These are phyloP conservation scores for Motacilla alba DNA, from an alignment of 2,113 vertebrate genomes.

Conservation along the genomic window DNA sequence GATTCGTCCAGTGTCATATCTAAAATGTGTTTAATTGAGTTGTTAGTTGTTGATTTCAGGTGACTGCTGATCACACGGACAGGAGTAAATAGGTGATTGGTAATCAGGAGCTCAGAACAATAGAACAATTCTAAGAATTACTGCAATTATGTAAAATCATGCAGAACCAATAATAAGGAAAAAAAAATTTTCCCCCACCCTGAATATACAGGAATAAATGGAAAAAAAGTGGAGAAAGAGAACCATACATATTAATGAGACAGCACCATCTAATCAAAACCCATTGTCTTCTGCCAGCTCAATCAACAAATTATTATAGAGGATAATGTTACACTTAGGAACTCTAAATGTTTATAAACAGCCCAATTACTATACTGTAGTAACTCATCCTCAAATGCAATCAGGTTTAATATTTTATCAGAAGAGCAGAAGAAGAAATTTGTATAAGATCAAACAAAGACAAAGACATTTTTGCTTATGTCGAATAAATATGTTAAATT, in stretches of 20 bases:
- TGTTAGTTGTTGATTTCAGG: not conserved
- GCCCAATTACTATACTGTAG: constrained; percentile 11
- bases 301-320: constrained; percentile 62
- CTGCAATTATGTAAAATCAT: constrained; percentile 28
- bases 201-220: not conserved
- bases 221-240: constrained; percentile 28
- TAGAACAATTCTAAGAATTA: constrained; percentile 7
- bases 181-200: not conserved
- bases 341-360: constrained; percentile 66
- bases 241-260: constrained; percentile 57
- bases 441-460: not conserved
- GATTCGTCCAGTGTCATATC: not conserved
- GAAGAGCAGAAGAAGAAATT: not conserved
- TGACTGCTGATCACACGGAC: not conserved
- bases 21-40: constrained; percentile 2
- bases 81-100: not conserved
- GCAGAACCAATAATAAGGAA: constrained; percentile 30
- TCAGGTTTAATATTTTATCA: constrained; percentile 57
- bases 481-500: not conserved
- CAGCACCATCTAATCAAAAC: constrained; percentile 48
- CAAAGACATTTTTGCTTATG: not conserved
- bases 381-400: constrained; percentile 29
- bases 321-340: constrained; percentile 55
- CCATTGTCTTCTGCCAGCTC: constrained; percentile 48
- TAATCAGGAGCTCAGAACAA: not conserved